Evolutionary conservation across 2,888 invertebrate species (phyloP).

Genomic region (Hydrotaea cyrtoneurina): DNA sequence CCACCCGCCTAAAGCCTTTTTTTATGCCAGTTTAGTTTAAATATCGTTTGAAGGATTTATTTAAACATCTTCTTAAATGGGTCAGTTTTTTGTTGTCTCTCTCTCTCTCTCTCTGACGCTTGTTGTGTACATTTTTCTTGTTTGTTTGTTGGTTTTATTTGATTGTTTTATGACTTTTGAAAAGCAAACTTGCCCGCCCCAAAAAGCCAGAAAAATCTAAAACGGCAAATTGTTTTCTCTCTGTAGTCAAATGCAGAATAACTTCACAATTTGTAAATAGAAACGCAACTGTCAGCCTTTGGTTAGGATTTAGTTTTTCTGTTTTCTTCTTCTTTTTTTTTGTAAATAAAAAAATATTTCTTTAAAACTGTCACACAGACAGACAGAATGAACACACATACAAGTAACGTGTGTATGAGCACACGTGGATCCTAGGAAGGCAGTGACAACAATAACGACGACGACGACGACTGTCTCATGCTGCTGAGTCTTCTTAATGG

Average conservation of each 20-base stretch:
- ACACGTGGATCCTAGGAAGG: background rate
- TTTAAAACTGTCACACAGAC: background rate
- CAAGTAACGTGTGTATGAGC: too few relatives aligned
- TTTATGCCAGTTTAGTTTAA: too few relatives aligned
- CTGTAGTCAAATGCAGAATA: slow-evolving; percentile 2
- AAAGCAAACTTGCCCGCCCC: background rate
- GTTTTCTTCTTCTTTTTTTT: too few relatives aligned
- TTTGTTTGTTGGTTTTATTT: background rate
- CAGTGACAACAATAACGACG: background rate
- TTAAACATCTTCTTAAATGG: too few relatives aligned
- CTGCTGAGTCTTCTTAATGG: background rate
- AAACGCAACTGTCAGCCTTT: background rate
- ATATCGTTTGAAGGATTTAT: too few relatives aligned
- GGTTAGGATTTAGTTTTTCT: background rate
- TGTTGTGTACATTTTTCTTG: too few relatives aligned
- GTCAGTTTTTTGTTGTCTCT: too few relatives aligned
- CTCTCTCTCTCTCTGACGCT: too few relatives aligned
- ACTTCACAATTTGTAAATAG: background rate
- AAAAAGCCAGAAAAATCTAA: background rate
- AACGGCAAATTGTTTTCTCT: background rate
- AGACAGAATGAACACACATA: background rate
- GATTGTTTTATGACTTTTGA: background rate
- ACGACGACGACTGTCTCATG: background rate
- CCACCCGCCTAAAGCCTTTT: too few relatives aligned
- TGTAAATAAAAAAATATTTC: background rate